phyloP scores from a whole-genome alignment of 2,888 invertebrate species.

The Caenorhabditis becei region DNA sequence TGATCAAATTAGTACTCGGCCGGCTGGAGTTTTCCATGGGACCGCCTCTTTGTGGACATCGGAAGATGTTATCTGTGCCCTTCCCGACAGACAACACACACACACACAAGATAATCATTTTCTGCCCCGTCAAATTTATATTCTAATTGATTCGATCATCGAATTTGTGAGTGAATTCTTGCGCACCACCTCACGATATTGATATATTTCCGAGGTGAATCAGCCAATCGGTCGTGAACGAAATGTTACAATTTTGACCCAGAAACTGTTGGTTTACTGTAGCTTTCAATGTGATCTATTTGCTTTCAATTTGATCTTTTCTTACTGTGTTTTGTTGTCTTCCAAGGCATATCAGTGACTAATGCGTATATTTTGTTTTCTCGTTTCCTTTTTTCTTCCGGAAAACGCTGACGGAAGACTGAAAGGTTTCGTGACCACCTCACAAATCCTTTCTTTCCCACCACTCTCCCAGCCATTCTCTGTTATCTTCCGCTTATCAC shows the following conservation, averaged over 20 bases:
- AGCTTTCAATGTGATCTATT: not conserved
- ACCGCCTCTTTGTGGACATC: slow-evolving; percentile 19
- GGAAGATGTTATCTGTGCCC: slow-evolving; percentile 35
- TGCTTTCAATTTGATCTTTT: not conserved
- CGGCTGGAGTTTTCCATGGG: slow-evolving; percentile 31
- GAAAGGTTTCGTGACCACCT: slow-evolving; percentile 9
- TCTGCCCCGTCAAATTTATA: slow-evolving; percentile 58
- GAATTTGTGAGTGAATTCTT: slow-evolving; percentile 49
- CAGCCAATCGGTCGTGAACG: slow-evolving; percentile 8
- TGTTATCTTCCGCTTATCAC: slow-evolving; percentile 36
- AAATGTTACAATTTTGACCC: slow-evolving; percentile 21
- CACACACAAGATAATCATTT: slow-evolving; percentile 48
- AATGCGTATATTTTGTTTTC: slow-evolving; percentile 3
- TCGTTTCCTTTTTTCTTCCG: slow-evolving; percentile 6
- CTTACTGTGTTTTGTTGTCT: slow-evolving; percentile 1
- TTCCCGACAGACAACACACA: slow-evolving; percentile 12
- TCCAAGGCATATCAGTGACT: slow-evolving; percentile 1
- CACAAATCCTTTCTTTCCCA: not conserved
- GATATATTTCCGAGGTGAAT: slow-evolving; percentile 49
- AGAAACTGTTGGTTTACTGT: not conserved
- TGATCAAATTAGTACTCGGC: slow-evolving; percentile 54
- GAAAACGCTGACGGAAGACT: slow-evolving; percentile 8
- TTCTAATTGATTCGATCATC: slow-evolving; percentile 63
- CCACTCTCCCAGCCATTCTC: slow-evolving; percentile 1
- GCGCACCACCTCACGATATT: slow-evolving; percentile 50